Conservation (phyloP, 2,113 vertebrate genomes). For the Meriones unguiculatus region DNA sequence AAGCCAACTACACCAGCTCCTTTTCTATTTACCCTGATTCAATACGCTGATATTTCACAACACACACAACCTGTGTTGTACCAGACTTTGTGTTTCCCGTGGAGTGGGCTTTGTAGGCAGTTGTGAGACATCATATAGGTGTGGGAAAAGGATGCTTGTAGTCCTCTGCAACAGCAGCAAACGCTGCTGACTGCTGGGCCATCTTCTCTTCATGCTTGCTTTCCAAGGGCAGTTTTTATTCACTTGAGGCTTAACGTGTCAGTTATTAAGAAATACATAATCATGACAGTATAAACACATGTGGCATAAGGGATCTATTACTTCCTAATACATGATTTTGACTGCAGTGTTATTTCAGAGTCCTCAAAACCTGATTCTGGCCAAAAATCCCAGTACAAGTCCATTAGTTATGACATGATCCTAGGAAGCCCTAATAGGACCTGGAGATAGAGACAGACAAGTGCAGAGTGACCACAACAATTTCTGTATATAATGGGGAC, state of each 20-base stretch:
- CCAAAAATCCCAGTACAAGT: not conserved
- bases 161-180: not conserved
- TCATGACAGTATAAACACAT: not conserved
- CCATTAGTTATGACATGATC: not conserved
- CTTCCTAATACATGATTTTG: not conserved
- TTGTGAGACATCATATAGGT: not conserved
- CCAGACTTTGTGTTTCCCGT: not conserved
- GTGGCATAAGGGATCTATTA: not conserved
- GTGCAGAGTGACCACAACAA: not conserved
- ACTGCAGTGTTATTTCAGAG: not conserved
- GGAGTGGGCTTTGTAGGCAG: not conserved
- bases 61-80: not conserved
- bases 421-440: not conserved
- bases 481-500: not conserved
- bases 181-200: not conserved
- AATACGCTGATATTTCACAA: not conserved
- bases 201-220: too few species aligned
- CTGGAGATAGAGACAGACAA: not conserved
- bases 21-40: not conserved
- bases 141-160: not conserved
- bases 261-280: constrained; percentile 16
- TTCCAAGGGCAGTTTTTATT: not conserved
- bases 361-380: not conserved
- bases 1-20: not conserved
- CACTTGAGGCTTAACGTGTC: not conserved